phyloP scores from a whole-genome alignment of 2,888 invertebrate species.

The Callyntrura sp. region DNA sequence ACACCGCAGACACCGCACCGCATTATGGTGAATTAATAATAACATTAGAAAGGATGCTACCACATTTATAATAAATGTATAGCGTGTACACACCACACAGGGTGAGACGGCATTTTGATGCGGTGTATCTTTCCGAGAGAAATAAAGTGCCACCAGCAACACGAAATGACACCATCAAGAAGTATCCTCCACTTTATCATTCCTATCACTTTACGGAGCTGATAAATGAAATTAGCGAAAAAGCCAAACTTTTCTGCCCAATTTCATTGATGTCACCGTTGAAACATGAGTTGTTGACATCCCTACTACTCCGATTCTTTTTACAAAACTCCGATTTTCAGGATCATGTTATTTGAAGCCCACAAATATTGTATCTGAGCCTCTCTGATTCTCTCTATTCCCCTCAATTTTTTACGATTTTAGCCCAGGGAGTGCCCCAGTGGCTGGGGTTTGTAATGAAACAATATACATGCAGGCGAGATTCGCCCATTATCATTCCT shows the following conservation, averaged over 20 bases:
- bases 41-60: background rate
- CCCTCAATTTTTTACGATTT: too few species aligned
- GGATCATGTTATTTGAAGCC: too few species aligned
- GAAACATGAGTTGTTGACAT: too few species aligned
- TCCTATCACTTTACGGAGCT: background rate
- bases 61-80: background rate
- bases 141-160: constrained; percentile 1
- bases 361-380: too few species aligned
- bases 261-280: too few species aligned
- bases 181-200: background rate
- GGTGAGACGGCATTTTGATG: background rate
- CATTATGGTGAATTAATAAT: background rate
- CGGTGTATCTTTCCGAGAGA: constrained; percentile 7
- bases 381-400: too few species aligned
- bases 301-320: too few species aligned
- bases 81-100: background rate
- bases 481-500: constrained; percentile 22
- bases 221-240: too few species aligned
- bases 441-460: background rate
- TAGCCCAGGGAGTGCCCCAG: background rate
- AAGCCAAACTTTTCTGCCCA: too few species aligned
- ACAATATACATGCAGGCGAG: background rate
- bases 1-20: background rate
- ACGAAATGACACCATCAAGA: constrained; percentile 23
- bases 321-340: too few species aligned